A percentile compares a stretch with the other conserved stretches of the same genome.
Evolutionary conservation across 2,797 vertebrate species (phyloP).

Genomic region (Trichosurus vulpecula): DNA sequence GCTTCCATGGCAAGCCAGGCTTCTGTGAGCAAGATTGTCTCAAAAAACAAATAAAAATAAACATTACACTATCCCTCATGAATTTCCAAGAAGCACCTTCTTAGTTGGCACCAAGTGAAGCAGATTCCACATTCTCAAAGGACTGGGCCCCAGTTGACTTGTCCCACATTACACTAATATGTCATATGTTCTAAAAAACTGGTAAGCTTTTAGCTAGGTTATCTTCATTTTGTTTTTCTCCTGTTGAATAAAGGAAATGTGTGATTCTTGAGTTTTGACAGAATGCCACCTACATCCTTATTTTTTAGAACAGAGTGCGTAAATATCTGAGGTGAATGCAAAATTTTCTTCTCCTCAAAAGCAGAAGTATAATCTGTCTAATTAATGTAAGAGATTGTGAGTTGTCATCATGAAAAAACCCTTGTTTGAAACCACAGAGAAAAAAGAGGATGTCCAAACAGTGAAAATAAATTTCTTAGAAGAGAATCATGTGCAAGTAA

Average conservation of each 20-base stretch:
- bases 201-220: neutral
- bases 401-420: neutral
- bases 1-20: neutral
- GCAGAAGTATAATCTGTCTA: conserved; percentile 51
- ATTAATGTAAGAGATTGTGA: conserved; percentile 43
- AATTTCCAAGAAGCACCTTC: neutral
- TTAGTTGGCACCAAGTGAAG: neutral
- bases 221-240: conserved; percentile 18
- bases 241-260: conserved; percentile 42
- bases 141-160: neutral
- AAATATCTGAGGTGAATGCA: conserved; percentile 43
- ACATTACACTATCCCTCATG: neutral
- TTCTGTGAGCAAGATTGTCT: neutral
- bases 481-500: neutral
- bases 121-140: neutral
- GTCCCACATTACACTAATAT: neutral
- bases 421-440: conserved; percentile 28
- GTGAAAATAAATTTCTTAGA: conserved; percentile 13
- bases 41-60: neutral
- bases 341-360: conserved; percentile 62
- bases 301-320: conserved; percentile 42
- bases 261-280: conserved; percentile 61
- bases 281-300: conserved; percentile 44
- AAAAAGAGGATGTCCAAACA: neutral
- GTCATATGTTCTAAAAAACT: conserved; percentile 14